Percentiles rank a stretch among this genome's conserved stretches.
phyloP scores from a whole-genome alignment of 2,888 invertebrate genomes.

The Siphonodentalium dalli region DNA sequence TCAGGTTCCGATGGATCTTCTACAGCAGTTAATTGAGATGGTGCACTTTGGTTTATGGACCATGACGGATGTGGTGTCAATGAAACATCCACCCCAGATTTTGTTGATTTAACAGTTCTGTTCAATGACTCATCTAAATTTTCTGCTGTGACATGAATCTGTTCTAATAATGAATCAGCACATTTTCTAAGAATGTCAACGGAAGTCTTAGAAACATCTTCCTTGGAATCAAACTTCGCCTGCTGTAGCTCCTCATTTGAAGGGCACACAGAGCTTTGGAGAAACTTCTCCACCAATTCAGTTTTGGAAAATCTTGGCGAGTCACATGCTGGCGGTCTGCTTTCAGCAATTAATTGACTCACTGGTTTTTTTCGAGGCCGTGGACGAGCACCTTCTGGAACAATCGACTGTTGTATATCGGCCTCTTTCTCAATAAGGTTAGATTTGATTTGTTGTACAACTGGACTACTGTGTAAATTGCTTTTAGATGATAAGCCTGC shows the following conservation, averaged over 20 bases:
- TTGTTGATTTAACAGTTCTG: not conserved
- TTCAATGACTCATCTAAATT: slow-evolving; percentile 26
- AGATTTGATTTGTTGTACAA: slow-evolving; percentile 53
- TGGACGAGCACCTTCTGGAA: slow-evolving; percentile 56
- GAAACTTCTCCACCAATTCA: slow-evolving; percentile 66
- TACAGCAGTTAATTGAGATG: not conserved
- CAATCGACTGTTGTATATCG: slow-evolving; percentile 43
- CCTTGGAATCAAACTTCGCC: slow-evolving; percentile 72
- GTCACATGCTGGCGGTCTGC: slow-evolving; percentile 37
- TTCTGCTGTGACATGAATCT: slow-evolving; percentile 29
- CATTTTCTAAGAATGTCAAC: slow-evolving; percentile 31
- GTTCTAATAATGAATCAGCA: slow-evolving; percentile 22
- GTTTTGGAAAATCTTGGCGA: slow-evolving; percentile 60
- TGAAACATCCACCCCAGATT: not conserved
- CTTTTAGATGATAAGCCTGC: slow-evolving; percentile 74
- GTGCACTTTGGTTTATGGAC: no score
- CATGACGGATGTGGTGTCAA: no score
- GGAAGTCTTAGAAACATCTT: slow-evolving; percentile 31
- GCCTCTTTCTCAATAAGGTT: slow-evolving; percentile 57
- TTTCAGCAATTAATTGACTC: slow-evolving; percentile 31
- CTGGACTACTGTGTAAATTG: slow-evolving; percentile 42
- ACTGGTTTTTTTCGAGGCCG: slow-evolving; percentile 47
- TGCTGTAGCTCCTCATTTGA: slow-evolving; percentile 38
- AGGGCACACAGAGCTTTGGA: slow-evolving; percentile 54
- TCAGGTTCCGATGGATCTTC: not conserved